These are phyloP conservation scores for Crax fasciolata DNA, from an alignment of 2,797 vertebrate genomes.

Conservation along the genomic window DNA sequence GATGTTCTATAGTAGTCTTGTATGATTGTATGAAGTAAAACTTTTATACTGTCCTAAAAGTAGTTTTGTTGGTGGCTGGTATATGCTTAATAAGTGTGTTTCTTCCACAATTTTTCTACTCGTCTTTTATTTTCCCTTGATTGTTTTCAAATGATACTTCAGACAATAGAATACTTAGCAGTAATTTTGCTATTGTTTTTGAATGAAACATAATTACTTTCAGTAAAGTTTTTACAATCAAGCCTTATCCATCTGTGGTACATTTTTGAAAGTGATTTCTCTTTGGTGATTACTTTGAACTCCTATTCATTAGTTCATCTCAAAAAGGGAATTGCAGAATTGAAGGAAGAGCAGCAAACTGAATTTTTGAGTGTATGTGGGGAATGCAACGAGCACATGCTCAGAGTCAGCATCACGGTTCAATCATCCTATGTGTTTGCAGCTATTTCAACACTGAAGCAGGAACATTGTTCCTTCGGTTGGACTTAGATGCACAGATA, in stretches of 20 bases:
- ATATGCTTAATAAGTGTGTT: slow-evolving; percentile 7
- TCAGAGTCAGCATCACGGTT: neutral
- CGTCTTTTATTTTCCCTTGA: neutral
- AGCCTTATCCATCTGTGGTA: neutral
- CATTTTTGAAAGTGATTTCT: neutral
- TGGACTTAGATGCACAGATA: neutral
- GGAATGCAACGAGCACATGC: neutral
- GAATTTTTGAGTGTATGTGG: too few relatives aligned
- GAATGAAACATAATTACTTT: slow-evolving; percentile 29
- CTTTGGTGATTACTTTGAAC: neutral
- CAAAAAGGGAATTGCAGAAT: neutral
- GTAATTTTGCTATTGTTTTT: slow-evolving; percentile 7
- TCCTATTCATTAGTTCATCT: neutral
- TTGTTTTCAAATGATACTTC: neutral
- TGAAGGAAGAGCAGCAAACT: neutral
- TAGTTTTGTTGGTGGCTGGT: neutral
- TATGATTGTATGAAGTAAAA: neutral
- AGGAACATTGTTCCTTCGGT: neutral
- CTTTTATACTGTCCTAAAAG: neutral
- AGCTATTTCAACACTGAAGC: neutral
- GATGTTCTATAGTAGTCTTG: neutral
- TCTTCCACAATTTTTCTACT: neutral
- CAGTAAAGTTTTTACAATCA: neutral
- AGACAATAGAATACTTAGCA: slow-evolving; percentile 40
- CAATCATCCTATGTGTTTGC: neutral